phyloP scores from a whole-genome alignment of 1,140 invertebrate genomes.

The Heliconius eleuchia region DNA sequence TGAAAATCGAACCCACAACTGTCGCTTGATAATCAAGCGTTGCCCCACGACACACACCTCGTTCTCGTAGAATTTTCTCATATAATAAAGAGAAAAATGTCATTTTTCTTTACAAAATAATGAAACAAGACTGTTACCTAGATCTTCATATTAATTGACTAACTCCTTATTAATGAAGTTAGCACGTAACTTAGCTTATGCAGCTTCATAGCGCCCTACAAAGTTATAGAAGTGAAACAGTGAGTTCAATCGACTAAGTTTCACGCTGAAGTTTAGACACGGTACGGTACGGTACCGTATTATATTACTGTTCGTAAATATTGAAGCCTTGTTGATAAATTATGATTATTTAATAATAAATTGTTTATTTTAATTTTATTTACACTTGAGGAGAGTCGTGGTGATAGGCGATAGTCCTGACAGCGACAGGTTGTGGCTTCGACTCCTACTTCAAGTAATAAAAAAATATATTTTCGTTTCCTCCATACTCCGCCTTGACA shows the following conservation, averaged over 20 bases:
- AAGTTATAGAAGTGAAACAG: not conserved
- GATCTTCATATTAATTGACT: constrained; percentile 5
- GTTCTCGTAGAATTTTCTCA: too few species aligned
- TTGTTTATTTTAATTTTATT: not conserved
- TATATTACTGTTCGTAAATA: not conserved
- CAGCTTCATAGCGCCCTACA: not conserved
- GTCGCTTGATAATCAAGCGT: too few species aligned
- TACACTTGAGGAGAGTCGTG: too few species aligned
- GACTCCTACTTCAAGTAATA: not conserved
- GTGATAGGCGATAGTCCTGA: too few species aligned
- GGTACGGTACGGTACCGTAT: not conserved
- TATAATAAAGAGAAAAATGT: too few species aligned
- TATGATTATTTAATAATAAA: not conserved
- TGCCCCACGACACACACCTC: too few species aligned
- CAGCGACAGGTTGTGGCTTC: not conserved
- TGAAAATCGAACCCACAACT: too few species aligned
- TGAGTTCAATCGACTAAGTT: constrained; percentile 13
- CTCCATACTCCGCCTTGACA: too few species aligned
- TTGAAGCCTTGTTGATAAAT: not conserved
- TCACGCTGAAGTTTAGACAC: not conserved
- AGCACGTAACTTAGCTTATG: not conserved
- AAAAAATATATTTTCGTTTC: too few species aligned
- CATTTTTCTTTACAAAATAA: not conserved
- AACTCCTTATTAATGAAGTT: constrained; percentile 9
- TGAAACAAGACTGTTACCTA: not conserved